Evolutionary conservation across 2,113 vertebrate species (phyloP).

Genomic region (Lycocorax pyrrhopterus): DNA sequence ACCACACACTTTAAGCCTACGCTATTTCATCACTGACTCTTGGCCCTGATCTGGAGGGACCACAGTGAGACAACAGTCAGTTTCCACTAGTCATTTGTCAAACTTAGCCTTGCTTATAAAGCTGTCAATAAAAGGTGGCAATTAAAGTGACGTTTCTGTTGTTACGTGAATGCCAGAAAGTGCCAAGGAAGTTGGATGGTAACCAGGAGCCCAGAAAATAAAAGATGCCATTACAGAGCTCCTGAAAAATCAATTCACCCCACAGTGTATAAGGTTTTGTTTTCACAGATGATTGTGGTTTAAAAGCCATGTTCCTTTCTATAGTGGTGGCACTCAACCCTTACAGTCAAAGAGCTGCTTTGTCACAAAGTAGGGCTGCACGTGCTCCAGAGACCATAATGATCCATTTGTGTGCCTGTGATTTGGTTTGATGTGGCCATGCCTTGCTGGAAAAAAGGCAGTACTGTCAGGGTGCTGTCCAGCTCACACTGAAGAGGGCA

Average conservation of each 20-base stretch:
- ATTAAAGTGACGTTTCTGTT: background rate
- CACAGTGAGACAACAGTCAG: background rate
- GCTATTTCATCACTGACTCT: background rate
- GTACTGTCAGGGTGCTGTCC: background rate
- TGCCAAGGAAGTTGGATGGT: background rate
- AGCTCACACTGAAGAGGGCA: background rate
- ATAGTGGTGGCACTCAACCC: background rate
- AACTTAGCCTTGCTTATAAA: background rate
- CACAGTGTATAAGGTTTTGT: background rate
- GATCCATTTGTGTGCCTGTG: background rate
- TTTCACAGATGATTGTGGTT: background rate
- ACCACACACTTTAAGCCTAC: background rate
- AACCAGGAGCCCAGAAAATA: background rate
- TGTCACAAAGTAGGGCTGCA: background rate
- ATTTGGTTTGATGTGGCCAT: background rate
- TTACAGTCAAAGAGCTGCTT: background rate
- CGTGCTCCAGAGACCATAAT: background rate
- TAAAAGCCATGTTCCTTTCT: constrained; percentile 20
- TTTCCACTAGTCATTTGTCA: background rate
- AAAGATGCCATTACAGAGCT: background rate
- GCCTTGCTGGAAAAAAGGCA: background rate
- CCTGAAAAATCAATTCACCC: constrained; percentile 4
- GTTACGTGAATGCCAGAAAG: background rate
- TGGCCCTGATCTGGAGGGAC: background rate
- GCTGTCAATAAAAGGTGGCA: background rate